phyloP scores from a whole-genome alignment of 1,140 invertebrate species.

The Drosophila seguyi region DNA sequence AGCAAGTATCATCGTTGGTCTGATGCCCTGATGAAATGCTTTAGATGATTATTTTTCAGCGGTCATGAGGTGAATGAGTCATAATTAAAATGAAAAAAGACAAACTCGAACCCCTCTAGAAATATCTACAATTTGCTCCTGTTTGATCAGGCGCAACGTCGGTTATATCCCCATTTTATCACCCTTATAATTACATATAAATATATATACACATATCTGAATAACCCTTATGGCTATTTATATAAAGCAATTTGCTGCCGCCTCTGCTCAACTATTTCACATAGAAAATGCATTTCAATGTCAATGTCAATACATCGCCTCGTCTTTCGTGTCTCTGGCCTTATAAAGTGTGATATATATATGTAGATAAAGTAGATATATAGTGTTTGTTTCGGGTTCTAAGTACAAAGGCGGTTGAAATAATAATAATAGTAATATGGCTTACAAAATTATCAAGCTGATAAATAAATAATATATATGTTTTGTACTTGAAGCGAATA shows the following conservation, averaged over 20 bases:
- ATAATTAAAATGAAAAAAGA: background rate
- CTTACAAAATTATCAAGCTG: background rate
- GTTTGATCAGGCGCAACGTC: slow-evolving; percentile 22
- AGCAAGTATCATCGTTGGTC: background rate
- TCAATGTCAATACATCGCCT: slow-evolving; percentile 58
- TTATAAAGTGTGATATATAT: slow-evolving; percentile 5
- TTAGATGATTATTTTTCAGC: background rate
- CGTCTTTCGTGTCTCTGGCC: slow-evolving; percentile 14
- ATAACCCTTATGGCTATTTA: slow-evolving; percentile 36
- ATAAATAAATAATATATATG: background rate
- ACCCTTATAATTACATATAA: background rate
- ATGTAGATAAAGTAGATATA: background rate
- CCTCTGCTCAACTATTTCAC: slow-evolving; percentile 21
- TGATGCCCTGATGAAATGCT: slow-evolving; percentile 5
- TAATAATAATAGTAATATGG: background rate
- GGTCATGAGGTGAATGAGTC: slow-evolving; percentile 20
- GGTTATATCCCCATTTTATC: slow-evolving; percentile 12
- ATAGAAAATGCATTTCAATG: slow-evolving; percentile 65
- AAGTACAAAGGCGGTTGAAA: background rate
- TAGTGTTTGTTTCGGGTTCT: background rate
- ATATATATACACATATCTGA: slow-evolving; percentile 1
- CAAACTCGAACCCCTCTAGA: background rate
- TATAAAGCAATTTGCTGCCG: slow-evolving; percentile 17
- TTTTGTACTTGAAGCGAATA: no score
- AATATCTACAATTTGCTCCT: background rate